Percentiles rank a stretch among this genome's conserved stretches.
phyloP scores from a whole-genome alignment of 2,888 invertebrate species.

The Andrena bucephala region DNA sequence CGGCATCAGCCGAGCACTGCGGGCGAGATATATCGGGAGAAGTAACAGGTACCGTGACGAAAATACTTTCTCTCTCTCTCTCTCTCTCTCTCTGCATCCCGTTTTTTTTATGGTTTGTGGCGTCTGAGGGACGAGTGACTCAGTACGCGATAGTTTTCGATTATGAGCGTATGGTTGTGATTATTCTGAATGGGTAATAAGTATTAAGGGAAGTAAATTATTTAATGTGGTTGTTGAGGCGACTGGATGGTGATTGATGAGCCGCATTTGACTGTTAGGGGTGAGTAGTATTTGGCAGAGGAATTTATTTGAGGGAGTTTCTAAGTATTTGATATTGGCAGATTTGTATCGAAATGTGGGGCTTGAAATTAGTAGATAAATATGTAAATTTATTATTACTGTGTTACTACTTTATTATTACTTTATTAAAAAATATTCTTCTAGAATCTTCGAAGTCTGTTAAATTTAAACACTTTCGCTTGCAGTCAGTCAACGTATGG shows the following conservation, averaged over 20 bases:
- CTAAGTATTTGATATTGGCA: neutral
- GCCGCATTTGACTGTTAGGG: neutral
- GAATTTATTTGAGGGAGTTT: neutral
- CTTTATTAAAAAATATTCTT: too few species aligned
- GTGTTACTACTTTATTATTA: too few species aligned
- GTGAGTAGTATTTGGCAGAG: neutral
- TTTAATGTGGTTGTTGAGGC: neutral
- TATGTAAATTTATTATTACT: too few species aligned
- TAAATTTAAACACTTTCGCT: too few species aligned
- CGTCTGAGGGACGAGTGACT: neutral
- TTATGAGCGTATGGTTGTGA: neutral
- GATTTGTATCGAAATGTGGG: neutral
- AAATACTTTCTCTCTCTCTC: neutral
- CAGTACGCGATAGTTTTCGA: neutral
- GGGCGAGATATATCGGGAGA: conserved; percentile 48
- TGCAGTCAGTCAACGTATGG: too few species aligned
- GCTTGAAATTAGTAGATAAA: too few species aligned
- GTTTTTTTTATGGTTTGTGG: neutral
- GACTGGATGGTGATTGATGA: neutral
- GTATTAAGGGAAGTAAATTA: neutral
- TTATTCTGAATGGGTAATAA: neutral
- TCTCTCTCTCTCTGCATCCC: neutral
- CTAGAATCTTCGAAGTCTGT: too few species aligned
- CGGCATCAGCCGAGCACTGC: conserved; percentile 43
- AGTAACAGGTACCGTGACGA: conserved; percentile 65